phyloP scores from a whole-genome alignment of 1,140 invertebrate genomes.

The Neuroterus valhalla region DNA sequence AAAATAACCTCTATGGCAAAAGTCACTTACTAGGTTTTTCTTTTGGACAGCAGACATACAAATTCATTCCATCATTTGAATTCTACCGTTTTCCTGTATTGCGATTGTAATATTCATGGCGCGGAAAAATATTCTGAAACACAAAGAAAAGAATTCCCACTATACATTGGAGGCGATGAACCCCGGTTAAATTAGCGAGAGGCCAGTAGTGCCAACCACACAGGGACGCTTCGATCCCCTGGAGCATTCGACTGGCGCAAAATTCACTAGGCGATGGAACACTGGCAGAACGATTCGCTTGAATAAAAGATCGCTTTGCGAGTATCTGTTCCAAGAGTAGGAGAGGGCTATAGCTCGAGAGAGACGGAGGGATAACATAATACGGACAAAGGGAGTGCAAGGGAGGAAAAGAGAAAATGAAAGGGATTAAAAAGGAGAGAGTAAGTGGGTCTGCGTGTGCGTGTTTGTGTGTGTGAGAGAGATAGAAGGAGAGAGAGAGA shows the following conservation, averaged over 20 bases:
- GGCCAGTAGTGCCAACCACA: slow-evolving; percentile 22
- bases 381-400: not conserved
- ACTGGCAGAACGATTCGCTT: slow-evolving; percentile 15
- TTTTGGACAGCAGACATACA: too few relatives aligned
- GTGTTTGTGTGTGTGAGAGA: too few relatives aligned
- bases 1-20: too few relatives aligned
- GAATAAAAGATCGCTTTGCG: slow-evolving; percentile 26
- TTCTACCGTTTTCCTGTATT: not conserved
- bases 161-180: not conserved
- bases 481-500: too few relatives aligned
- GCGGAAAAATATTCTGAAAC: not conserved
- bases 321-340: slow-evolving; percentile 19
- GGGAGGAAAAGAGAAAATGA: not conserved
- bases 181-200: slow-evolving; percentile 10
- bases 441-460: too few relatives aligned
- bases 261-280: slow-evolving; percentile 20
- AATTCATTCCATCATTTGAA: not conserved
- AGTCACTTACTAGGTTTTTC: too few relatives aligned
- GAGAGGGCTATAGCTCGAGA: not conserved
- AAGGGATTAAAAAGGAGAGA: too few relatives aligned
- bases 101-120: not conserved
- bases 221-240: slow-evolving; percentile 10
- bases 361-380: not conserved
- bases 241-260: slow-evolving; percentile 19
- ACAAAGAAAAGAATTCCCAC: not conserved